A percentile compares a stretch with the other conserved stretches of the same genome.
phyloP scores from a whole-genome alignment of 2,113 vertebrate genomes.

The Marmota flaviventris region DNA sequence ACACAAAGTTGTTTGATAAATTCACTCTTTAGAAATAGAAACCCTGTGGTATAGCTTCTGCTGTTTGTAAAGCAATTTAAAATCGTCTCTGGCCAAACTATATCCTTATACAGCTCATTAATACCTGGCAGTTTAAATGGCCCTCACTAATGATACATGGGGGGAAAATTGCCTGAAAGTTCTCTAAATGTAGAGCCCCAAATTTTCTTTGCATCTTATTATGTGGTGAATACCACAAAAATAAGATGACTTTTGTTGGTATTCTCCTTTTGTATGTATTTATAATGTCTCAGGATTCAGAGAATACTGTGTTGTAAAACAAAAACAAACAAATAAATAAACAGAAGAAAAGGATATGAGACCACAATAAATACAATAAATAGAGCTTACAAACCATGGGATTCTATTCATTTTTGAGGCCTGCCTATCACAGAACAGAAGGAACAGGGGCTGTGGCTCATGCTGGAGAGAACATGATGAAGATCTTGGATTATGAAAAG shows the following conservation, averaged over 20 bases:
- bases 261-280: conserved; percentile 28
- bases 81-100: conserved; percentile 9
- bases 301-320: not conserved
- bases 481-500: not conserved
- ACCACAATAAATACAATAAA: not conserved
- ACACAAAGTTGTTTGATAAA: not conserved
- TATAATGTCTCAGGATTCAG: conserved; percentile 6
- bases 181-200: conserved; percentile 12
- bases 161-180: not conserved
- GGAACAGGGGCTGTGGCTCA: not conserved
- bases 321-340: not conserved
- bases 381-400: not conserved
- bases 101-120: conserved; percentile 54
- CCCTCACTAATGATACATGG: conserved; percentile 46
- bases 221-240: conserved; percentile 20
- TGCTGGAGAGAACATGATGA: not conserved
- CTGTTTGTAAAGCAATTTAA: conserved; percentile 53
- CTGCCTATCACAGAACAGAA: not conserved
- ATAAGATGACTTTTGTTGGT: conserved; percentile 34
- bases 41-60: not conserved
- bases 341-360: conserved; percentile 3
- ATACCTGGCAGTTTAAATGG: conserved; percentile 63
- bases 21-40: not conserved
- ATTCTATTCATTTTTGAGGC: not conserved
- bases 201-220: conserved; percentile 55